These are phyloP conservation scores for Menura novaehollandiae DNA, from an alignment of 2,113 vertebrate species.

Conservation along the genomic window DNA sequence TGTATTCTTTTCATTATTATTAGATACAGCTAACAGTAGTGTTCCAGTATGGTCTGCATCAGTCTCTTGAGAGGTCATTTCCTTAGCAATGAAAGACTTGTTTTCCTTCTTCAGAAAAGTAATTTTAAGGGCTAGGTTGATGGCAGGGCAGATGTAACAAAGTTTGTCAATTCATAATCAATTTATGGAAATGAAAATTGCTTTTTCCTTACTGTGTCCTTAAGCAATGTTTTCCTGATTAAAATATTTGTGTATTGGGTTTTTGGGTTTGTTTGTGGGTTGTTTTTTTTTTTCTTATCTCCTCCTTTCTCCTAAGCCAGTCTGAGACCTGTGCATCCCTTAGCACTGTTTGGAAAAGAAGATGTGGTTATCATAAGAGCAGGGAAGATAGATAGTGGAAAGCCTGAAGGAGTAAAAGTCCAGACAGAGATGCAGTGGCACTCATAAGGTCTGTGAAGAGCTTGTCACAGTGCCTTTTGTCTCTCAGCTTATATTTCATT, in stretches of 20 bases:
- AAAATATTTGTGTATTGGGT: background rate
- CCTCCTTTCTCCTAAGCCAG: background rate
- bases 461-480: background rate
- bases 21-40: background rate
- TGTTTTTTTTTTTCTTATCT: background rate
- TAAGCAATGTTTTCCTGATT: background rate
- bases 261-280: fast-evolving
- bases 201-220: background rate
- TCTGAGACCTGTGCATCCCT: background rate
- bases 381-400: background rate
- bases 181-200: background rate
- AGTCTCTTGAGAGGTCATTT: background rate
- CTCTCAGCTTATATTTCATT: background rate
- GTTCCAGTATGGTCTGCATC: background rate
- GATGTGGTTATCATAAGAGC: background rate
- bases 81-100: background rate
- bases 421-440: background rate
- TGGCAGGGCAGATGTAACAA: background rate
- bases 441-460: background rate
- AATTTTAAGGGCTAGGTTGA: background rate
- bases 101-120: background rate
- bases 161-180: background rate
- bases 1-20: background rate
- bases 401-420: background rate
- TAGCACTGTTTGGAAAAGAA: background rate